Conservation (phyloP, 2,888 invertebrate species). For the Elmis aenea region DNA sequence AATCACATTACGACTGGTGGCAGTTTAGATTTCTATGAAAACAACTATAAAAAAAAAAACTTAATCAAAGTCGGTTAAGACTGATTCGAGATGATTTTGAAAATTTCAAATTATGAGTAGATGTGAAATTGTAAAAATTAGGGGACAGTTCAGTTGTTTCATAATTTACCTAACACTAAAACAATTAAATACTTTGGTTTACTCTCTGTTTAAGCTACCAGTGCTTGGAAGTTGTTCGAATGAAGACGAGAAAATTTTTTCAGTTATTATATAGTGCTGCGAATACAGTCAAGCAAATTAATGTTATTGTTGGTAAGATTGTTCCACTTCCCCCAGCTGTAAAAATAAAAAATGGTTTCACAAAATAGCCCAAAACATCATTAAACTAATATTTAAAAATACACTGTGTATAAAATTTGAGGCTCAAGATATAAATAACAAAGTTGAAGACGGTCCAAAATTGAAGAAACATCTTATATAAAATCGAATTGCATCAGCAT, state of each 20-base stretch:
- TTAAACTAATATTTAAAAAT: too few relatives aligned
- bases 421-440: too few relatives aligned
- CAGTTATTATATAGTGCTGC: slow-evolving; percentile 27
- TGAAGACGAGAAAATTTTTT: slow-evolving; percentile 11
- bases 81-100: too few relatives aligned
- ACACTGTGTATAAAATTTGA: too few relatives aligned
- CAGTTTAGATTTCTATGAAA: slow-evolving; percentile 15
- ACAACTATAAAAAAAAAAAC: slow-evolving; percentile 1
- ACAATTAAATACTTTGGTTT: slow-evolving; percentile 29
- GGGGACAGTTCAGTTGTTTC: slow-evolving; percentile 17
- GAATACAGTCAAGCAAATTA: slow-evolving; percentile 25
- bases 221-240: slow-evolving; percentile 33
- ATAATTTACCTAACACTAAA: slow-evolving; percentile 26
- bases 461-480: too few relatives aligned
- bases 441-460: too few relatives aligned
- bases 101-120: too few relatives aligned
- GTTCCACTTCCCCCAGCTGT: slow-evolving; percentile 1
- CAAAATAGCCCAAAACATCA: too few relatives aligned
- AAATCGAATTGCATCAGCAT: too few relatives aligned
- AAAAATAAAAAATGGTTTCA: too few relatives aligned
- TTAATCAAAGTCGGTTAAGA: too few relatives aligned
- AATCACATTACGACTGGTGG: slow-evolving; percentile 11
- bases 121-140: slow-evolving; percentile 5
- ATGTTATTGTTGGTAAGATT: slow-evolving; percentile 15
- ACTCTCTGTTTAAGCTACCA: slow-evolving; percentile 36